Evolutionary conservation across 2,797 vertebrate species (phyloP).

Genomic region (Coccyzus lansbergi): DNA sequence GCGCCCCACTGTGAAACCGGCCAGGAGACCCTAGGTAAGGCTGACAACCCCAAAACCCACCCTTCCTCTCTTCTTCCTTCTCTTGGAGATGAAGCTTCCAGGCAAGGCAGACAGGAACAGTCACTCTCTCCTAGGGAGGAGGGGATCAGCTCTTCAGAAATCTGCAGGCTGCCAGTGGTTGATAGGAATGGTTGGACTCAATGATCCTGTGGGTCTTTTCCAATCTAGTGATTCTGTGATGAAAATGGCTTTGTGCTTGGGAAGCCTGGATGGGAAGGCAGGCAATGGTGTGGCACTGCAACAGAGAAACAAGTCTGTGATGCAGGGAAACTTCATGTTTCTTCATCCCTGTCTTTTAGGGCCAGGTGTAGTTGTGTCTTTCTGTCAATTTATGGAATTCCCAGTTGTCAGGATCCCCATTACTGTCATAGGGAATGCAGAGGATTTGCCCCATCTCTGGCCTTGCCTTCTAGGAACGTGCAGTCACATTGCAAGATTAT

Average conservation of each 20-base stretch:
- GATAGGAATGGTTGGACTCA: no score
- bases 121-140: not conserved
- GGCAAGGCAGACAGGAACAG: not conserved
- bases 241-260: not conserved
- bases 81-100: not conserved
- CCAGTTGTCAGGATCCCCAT: not conserved
- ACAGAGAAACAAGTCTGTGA: not conserved
- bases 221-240: not conserved
- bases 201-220: no score
- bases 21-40: slow-evolving; percentile 85
- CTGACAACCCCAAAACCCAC: not conserved
- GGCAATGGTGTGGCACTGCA: not conserved
- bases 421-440: not conserved
- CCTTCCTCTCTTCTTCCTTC: not conserved
- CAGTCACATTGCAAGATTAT: not conserved
- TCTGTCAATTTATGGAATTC: not conserved
- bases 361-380: not conserved
- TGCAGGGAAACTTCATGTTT: not conserved
- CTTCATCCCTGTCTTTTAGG: not conserved
- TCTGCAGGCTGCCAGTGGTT: not conserved
- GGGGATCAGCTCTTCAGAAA: not conserved
- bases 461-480: slow-evolving; percentile 50
- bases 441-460: not conserved
- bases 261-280: not conserved
- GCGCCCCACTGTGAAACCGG: slow-evolving; percentile 77